Evolutionary conservation across 2,113 vertebrate species (phyloP), one percentile per base, ranked within the genome.

Genomic region (Regulus satrapa): DNA sequence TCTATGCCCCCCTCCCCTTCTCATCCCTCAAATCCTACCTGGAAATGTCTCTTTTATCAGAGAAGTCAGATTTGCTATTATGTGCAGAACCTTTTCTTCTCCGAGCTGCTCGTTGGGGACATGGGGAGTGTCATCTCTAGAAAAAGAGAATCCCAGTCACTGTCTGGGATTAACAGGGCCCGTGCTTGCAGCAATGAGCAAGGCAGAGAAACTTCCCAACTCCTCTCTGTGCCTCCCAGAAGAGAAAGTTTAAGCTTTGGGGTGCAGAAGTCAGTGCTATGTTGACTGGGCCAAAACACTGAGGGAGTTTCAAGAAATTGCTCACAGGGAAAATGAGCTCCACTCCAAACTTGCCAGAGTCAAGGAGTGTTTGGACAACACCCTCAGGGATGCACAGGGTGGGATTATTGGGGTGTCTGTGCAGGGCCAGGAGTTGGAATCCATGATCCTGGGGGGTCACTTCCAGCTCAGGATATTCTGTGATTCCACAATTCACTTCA

Each of bases 61-160:
- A 48, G 96, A 55, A 54, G 99, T 99, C 80, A 99, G 95, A 40
- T 97, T 98, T 46, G 69, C 89, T 85, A 99, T 98, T 32, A 99
- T 99, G 8, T 49, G 9, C 82, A 99, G 77, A 73, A 99, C 99
- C 1, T 89, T 91, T 4, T 97, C 96, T 90, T 99, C 99, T 73
- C 98, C 98, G 3, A 99, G 98, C 52, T 98, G 93, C 85, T 99
- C 98, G 12, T 99, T 51, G 6, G 99, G 98, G 43, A 99, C 98
- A 1, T 99, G 99, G 26, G 99, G 99, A 2, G 99, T 99, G 94
- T 99, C 98, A 85, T 99, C 99, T 13, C 99, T 99, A 96, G 69
- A 92, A 89, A 86, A 92, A 56, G 8, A 69, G 66, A 72, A 85
- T 43, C 49, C 78, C 9, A 67, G 29, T 59, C 48, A 25, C 21